Conservation (phyloP, 2,113 vertebrate genomes). For the Prolemur simus region DNA sequence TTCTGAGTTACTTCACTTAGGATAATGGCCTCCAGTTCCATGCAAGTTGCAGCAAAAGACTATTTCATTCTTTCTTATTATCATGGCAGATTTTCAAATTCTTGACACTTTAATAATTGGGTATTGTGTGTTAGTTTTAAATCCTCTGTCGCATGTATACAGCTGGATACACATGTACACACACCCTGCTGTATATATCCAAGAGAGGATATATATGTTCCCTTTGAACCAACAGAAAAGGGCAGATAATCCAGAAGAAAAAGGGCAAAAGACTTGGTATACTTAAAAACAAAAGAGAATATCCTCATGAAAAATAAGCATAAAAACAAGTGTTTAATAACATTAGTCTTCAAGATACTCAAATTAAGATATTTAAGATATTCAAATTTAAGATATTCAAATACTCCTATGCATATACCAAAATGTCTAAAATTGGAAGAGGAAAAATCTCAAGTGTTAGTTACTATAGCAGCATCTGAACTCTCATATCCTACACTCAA, state of each 20-base stretch:
- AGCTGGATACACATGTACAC: not conserved
- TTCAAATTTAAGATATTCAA: not conserved
- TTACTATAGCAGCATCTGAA: not conserved
- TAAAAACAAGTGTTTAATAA: not conserved
- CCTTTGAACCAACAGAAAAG: not conserved
- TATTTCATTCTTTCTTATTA: too few species aligned
- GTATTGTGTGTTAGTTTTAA: not conserved
- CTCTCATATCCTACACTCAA: not conserved
- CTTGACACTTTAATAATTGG: not conserved
- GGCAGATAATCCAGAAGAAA: not conserved
- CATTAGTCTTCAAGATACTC: not conserved
- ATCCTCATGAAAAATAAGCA: not conserved
- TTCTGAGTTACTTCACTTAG: too few species aligned
- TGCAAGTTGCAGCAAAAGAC: too few species aligned
- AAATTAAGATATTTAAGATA: not conserved
- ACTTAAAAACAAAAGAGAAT: not conserved
- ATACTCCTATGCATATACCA: not conserved
- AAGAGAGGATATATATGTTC: not conserved
- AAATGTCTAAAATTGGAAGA: not conserved
- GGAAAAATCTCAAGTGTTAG: not conserved
- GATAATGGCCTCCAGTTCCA: too few species aligned
- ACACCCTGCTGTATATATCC: not conserved
- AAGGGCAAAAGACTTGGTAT: not conserved
- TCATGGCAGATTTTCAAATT: not conserved
- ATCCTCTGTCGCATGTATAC: not conserved